Evolutionary conservation across 1,140 invertebrate species (phyloP).

Genomic region (Neoseiulus cucumeris): DNA sequence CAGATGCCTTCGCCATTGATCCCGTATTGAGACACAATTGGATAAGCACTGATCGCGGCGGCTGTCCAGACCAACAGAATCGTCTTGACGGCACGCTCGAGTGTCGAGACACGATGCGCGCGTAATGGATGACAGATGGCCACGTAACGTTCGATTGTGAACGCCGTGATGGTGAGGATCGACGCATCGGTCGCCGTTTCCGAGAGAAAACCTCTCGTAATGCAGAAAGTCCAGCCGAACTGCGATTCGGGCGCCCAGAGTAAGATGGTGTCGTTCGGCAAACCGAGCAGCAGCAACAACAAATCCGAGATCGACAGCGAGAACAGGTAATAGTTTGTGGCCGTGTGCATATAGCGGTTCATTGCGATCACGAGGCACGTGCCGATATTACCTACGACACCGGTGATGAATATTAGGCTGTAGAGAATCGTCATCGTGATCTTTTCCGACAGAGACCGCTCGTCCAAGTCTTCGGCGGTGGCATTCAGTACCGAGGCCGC

Average conservation of each 20-base stretch:
- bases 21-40: constrained; percentile 34
- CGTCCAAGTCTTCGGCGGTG: neutral
- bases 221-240: constrained; percentile 57
- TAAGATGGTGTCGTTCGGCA: constrained; percentile 63
- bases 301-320: constrained; percentile 79
- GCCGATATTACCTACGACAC: constrained; percentile 37
- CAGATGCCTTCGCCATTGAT: constrained; percentile 16
- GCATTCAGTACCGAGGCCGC: neutral
- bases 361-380: constrained; percentile 38
- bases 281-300: constrained; percentile 43
- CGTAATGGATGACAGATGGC: constrained; percentile 31
- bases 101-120: constrained; percentile 27
- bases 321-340: constrained; percentile 75
- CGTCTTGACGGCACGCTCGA: constrained; percentile 27
- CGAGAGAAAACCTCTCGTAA: constrained; percentile 54
- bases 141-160: constrained; percentile 30
- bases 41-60: constrained; percentile 26
- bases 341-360: constrained; percentile 37
- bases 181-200: constrained; percentile 23
- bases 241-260: constrained; percentile 74
- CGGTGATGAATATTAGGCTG: constrained; percentile 31
- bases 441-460: neutral
- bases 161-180: constrained; percentile 30
- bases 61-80: constrained; percentile 29
- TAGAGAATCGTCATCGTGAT: constrained; percentile 33